A percentile compares a stretch with the other conserved stretches of the same genome.
Conservation (phyloP, 1,140 invertebrate species). For the Drosophila lacteicornis region DNA sequence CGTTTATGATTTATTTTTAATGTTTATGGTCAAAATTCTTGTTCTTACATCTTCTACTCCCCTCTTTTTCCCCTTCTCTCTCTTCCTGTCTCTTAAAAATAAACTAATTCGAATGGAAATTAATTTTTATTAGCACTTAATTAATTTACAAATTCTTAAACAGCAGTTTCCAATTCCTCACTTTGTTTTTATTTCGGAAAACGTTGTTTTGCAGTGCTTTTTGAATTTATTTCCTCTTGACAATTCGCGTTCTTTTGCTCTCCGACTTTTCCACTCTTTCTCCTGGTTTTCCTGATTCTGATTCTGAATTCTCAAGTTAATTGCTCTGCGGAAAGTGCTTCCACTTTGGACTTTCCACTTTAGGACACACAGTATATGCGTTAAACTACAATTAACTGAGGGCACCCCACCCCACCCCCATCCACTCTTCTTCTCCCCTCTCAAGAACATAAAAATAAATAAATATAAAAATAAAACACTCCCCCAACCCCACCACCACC, state of each 20-base stretch:
- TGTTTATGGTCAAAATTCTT: slow-evolving; percentile 8
- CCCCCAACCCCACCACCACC: neutral
- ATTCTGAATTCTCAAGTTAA: slow-evolving; percentile 18
- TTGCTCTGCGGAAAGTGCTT: slow-evolving; percentile 21
- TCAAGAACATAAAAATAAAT: neutral
- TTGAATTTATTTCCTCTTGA: slow-evolving; percentile 2
- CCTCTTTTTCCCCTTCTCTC: slow-evolving; percentile 15
- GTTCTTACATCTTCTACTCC: slow-evolving; percentile 4
- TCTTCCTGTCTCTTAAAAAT: slow-evolving; percentile 2
- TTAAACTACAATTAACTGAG: slow-evolving; percentile 20
- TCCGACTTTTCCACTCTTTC: slow-evolving; percentile 7
- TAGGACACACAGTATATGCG: slow-evolving; percentile 15
- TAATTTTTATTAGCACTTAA: neutral
- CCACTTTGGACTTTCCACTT: slow-evolving; percentile 13
- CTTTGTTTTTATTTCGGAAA: slow-evolving; percentile 8
- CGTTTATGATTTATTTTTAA: slow-evolving; percentile 17
- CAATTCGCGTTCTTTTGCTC: neutral
- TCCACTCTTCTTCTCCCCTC: neutral
- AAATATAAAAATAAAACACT: slow-evolving; percentile 1
- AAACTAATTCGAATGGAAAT: slow-evolving; percentile 10
- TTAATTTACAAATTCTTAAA: neutral
- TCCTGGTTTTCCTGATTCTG: neutral
- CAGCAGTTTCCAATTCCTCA: neutral
- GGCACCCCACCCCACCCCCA: slow-evolving; percentile 8
- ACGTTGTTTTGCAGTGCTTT: slow-evolving; percentile 30